Base-by-base conservation (phyloP, 2,113 vertebrate genomes). In the Empidonax alnorum region DNA sequence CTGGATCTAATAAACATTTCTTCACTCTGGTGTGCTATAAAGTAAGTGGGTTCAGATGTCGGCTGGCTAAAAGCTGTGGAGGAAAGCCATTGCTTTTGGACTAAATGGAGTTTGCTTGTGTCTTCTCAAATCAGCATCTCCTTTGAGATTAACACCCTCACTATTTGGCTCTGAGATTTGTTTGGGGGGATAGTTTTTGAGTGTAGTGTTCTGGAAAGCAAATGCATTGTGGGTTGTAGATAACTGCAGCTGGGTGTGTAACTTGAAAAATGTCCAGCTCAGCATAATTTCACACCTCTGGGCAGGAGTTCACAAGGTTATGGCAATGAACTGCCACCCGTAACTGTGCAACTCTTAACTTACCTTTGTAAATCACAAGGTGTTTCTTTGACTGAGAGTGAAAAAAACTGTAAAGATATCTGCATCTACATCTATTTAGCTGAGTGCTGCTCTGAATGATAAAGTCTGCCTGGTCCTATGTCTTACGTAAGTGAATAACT, bases 1-100 rank as follows among this genome's bases (percentile, higher is more conserved):
- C 84, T 85, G 83, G 88, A 86, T 93, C 86, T 93, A 93, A 94
- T 95, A 93, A 97, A 90, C 73, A 61, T 96, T 96, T 96, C 90
- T 96, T 95, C 93, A 89, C 96, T 96, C 92, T 78, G 88, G 61
- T 94, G 93, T 92, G 90, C 83, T 84, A 14, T 96, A 84, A 96
- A 96, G 65, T 84, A 84, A 94, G 69, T 84, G 83, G 66, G 90
- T 86, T 96, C 76, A 90, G 93, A 89, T 92, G 92, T 72, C 2
- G 21, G 41, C 79, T 89, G 86, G 46, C 85, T 73, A 73, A 86
- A 86, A 89, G 67, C 86, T 73, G 25, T 56, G 46, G 44, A 61
- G 71, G 56, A 93, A 82, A 93, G 49, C 44, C 81, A 21, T 87
- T 88, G 58, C 81, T 92, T 96, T 87, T 79, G 87, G 72, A 49